Conservation (phyloP, 2,888 invertebrate genomes). For the Drosophila rellima region DNA sequence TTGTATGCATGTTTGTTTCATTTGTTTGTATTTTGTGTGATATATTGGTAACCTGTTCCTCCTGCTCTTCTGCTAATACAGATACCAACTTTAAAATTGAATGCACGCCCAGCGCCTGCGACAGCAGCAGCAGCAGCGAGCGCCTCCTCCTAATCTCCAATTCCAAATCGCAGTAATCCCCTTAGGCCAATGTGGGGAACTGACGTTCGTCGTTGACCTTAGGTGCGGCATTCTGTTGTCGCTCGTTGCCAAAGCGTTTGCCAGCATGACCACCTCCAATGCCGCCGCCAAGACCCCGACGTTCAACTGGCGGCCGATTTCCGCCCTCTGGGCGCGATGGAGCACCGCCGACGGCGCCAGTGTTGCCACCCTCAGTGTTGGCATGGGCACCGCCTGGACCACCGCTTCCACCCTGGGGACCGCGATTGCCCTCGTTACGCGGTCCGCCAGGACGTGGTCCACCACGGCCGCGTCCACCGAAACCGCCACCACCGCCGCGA, state of each 20-base stretch:
- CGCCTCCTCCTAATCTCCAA: conserved; percentile 26
- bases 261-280: conserved; percentile 63
- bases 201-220: conserved; percentile 98
- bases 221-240: conserved; percentile 88
- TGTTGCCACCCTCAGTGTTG: conserved; percentile 13
- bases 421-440: conserved; percentile 61
- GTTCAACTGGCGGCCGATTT: conserved; percentile 64
- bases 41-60: conserved; percentile 64
- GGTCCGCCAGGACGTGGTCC: conserved; percentile 76
- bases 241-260: conserved; percentile 79
- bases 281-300: conserved; percentile 60
- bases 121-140: conserved; percentile 39
- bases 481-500: conserved; percentile 90
- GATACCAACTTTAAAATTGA: conserved; percentile 55
- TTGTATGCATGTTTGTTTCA: conserved; percentile 29
- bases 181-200: conserved; percentile 96
- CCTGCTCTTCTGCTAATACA: conserved; percentile 32
- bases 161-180: conserved; percentile 9
- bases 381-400: conserved; percentile 14
- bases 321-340: conserved; percentile 52
- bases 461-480: conserved; percentile 86
- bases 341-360: conserved; percentile 28
- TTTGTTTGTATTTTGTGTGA: conserved; percentile 34
- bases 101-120: conserved; percentile 52
- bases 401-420: conserved; percentile 48